Evolutionary conservation across 2,113 vertebrate genomes (phyloP).

Genomic region (Cyphomyrus discorhynchus): DNA sequence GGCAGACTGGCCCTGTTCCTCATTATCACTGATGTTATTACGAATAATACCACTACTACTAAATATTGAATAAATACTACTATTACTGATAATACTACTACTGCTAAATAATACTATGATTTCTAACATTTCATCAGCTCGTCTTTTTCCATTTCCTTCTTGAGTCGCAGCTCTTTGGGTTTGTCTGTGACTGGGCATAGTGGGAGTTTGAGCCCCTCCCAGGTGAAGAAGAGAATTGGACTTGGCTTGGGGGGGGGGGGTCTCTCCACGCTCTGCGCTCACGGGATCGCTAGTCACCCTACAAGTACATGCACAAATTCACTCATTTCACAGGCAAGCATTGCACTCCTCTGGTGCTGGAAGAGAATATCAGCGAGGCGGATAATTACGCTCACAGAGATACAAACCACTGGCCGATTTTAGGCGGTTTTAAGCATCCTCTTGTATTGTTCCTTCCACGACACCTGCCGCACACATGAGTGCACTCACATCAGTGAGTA

Average conservation of each 20-base stretch:
- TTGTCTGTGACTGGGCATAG: not conserved
- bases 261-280: not conserved
- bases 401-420: not conserved
- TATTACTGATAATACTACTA: not conserved
- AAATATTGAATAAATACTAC: not conserved
- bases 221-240: not conserved
- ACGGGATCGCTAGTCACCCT: not conserved
- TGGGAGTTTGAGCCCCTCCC: not conserved
- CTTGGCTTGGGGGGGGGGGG: not conserved
- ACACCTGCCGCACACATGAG: not conserved
- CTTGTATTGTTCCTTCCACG: not conserved
- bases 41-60: not conserved
- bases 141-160: not conserved
- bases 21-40: not conserved
- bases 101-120: not conserved
- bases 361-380: not conserved
- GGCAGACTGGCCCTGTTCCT: not conserved
- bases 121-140: not conserved
- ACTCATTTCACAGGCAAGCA: not conserved
- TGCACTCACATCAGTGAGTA: not conserved
- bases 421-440: not conserved
- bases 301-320: not conserved
- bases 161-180: not conserved
- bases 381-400: not conserved
- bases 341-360: not conserved